Evolutionary conservation across 1,140 invertebrate species (phyloP).

Genomic region (Hycleus cichorii): DNA sequence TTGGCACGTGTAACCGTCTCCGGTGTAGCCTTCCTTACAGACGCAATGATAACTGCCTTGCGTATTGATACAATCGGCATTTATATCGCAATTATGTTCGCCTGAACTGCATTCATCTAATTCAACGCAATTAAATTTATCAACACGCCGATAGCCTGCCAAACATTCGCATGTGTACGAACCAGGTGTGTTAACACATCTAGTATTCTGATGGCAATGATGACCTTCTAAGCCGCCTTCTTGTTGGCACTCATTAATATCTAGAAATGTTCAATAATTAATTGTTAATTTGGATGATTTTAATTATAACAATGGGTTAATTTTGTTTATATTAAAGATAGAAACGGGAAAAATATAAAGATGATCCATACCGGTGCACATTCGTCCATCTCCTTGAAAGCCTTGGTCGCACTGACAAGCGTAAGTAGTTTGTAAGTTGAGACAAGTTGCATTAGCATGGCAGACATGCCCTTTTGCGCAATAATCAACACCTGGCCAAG

Average conservation of each 20-base stretch:
- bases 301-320: background rate
- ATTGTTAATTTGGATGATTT: background rate
- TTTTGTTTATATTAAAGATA: background rate
- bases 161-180: slow-evolving; percentile 76
- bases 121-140: slow-evolving; percentile 75
- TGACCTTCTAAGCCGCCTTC: slow-evolving; percentile 67
- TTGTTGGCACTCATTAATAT: slow-evolving; percentile 73
- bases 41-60: slow-evolving; percentile 76
- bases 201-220: slow-evolving; percentile 72
- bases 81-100: slow-evolving; percentile 63
- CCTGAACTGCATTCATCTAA: slow-evolving; percentile 68
- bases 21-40: slow-evolving; percentile 73
- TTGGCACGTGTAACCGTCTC: slow-evolving; percentile 73
- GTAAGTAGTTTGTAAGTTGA: slow-evolving; percentile 77
- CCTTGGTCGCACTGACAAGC: slow-evolving; percentile 76
- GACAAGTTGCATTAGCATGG: slow-evolving; percentile 75
- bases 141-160: slow-evolving; percentile 65
- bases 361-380: slow-evolving; percentile 52
- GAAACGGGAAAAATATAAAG: background rate
- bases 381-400: slow-evolving; percentile 71
- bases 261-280: slow-evolving; percentile 43
- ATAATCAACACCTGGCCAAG: slow-evolving; percentile 70
- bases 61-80: slow-evolving; percentile 80
- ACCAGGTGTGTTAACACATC: slow-evolving; percentile 71
- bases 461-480: slow-evolving; percentile 78